Evolutionary conservation across 2,888 invertebrate species (phyloP).

Genomic region (Xiphydria camelus): DNA sequence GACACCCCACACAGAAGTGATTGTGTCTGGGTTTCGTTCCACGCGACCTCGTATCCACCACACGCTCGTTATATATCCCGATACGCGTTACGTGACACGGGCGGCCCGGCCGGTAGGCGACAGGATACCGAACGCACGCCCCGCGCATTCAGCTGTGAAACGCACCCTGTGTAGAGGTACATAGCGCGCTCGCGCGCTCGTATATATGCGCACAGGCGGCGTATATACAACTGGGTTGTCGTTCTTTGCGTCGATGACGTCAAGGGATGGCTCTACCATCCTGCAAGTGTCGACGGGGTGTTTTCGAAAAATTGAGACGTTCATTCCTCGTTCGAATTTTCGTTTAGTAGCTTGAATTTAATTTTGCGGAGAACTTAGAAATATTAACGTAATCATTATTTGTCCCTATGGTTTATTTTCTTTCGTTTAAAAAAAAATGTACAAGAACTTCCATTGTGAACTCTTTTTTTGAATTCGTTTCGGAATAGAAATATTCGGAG

Average conservation of each 20-base stretch:
- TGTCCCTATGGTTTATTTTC: too few relatives aligned
- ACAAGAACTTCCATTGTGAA: too few relatives aligned
- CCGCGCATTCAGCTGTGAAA: constrained; percentile 42
- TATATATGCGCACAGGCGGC: neutral
- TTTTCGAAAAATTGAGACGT: too few relatives aligned
- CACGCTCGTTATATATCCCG: constrained; percentile 38
- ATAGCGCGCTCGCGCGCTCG: neutral
- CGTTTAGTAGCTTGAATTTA: too few relatives aligned
- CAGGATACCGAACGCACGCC: constrained; percentile 41
- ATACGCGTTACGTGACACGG: constrained; percentile 43
- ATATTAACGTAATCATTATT: too few relatives aligned
- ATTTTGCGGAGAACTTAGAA: too few relatives aligned
- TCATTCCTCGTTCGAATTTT: too few relatives aligned
- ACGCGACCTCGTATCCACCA: constrained; percentile 28
- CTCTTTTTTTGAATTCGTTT: too few relatives aligned
- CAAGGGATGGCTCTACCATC: constrained; percentile 2
- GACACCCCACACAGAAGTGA: constrained; percentile 16
- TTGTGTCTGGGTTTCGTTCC: constrained; percentile 21
- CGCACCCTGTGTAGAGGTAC: constrained; percentile 4
- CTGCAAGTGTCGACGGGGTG: too few relatives aligned
- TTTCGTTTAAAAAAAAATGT: too few relatives aligned
- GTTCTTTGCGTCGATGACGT: constrained; percentile 1
- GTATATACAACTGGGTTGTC: constrained; percentile 8
- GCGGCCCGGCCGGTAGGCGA: constrained; percentile 35
- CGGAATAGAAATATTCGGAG: too few relatives aligned